phyloP scores from a whole-genome alignment of 2,888 invertebrate species.

The Himalopsyche japonica region DNA sequence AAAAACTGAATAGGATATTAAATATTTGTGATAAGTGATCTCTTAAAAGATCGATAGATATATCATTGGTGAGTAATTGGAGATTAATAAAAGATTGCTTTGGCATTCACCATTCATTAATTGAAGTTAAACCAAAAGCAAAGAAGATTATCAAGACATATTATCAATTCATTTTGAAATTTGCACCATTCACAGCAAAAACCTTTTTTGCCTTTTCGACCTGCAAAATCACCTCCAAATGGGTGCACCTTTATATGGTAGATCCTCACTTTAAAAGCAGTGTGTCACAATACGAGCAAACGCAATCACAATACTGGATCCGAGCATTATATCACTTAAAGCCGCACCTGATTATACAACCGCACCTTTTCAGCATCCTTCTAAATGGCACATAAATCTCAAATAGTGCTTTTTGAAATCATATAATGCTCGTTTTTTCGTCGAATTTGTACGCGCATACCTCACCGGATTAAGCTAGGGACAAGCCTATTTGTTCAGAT shows the following conservation, averaged over 20 bases:
- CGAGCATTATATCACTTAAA: constrained; percentile 5
- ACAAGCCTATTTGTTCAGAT: constrained; percentile 35
- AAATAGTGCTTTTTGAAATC: background rate
- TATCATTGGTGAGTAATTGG: too few relatives aligned
- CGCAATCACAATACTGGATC: background rate
- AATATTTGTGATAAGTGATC: too few relatives aligned
- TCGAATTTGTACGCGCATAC: background rate
- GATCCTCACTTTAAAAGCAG: constrained; percentile 28
- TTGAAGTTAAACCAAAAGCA: too few relatives aligned
- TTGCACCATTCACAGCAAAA: background rate
- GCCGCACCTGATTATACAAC: background rate
- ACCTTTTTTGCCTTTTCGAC: constrained; percentile 15
- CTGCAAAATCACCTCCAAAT: constrained; percentile 14
- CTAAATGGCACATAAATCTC: background rate
- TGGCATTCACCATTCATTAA: too few relatives aligned
- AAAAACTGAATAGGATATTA: too few relatives aligned
- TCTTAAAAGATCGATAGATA: too few relatives aligned
- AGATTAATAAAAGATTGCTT: too few relatives aligned
- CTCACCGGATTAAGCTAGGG: constrained; percentile 20
- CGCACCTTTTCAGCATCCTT: background rate
- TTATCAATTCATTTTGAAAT: too few relatives aligned
- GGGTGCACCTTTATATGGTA: constrained; percentile 18
- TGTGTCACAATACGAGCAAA: constrained; percentile 22
- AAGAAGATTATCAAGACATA: too few relatives aligned
- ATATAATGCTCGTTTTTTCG: background rate